Conservation (phyloP, 2,797 vertebrate species). For the Denticeps clupeoides region DNA sequence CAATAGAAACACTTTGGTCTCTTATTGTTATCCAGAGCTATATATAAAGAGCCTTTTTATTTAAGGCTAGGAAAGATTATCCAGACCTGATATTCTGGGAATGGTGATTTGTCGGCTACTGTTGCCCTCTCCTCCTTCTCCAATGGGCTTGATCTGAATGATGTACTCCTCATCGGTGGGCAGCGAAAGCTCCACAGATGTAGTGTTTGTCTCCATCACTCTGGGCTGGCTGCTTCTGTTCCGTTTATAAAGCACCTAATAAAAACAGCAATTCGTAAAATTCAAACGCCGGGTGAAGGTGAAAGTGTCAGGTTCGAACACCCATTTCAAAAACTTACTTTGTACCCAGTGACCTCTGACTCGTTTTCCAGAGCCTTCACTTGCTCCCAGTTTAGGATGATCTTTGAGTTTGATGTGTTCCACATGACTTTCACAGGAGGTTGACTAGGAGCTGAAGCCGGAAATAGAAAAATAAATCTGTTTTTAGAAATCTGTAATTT, state of each 20-base stretch:
- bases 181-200: conserved; percentile 85
- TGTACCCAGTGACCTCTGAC: conserved; percentile 95
- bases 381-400: conserved; percentile 94
- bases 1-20: too few relatives aligned
- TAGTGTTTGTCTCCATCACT: conserved; percentile 88
- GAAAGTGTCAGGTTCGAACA: conserved; percentile 15
- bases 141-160: conserved; percentile 86
- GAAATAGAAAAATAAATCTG: too few relatives aligned
- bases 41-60: too few relatives aligned
- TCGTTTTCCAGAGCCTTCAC: conserved; percentile 94
- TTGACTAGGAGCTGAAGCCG: conserved; percentile 77
- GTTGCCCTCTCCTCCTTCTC: conserved; percentile 90
- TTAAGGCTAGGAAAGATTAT: too few relatives aligned
- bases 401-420: conserved; percentile 92
- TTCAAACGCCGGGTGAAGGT: not conserved
- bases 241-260: conserved; percentile 85
- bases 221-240: conserved; percentile 75
- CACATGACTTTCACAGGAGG: conserved; percentile 88
- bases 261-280: not conserved
- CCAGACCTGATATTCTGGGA: conserved; percentile 71
- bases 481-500: too few relatives aligned
- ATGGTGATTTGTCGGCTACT: conserved; percentile 91
- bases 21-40: too few relatives aligned
- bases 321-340: conserved; percentile 60
- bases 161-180: conserved; percentile 88